phyloP scores from a whole-genome alignment of 2,797 vertebrate species.

The Pelochelys cantorii region DNA sequence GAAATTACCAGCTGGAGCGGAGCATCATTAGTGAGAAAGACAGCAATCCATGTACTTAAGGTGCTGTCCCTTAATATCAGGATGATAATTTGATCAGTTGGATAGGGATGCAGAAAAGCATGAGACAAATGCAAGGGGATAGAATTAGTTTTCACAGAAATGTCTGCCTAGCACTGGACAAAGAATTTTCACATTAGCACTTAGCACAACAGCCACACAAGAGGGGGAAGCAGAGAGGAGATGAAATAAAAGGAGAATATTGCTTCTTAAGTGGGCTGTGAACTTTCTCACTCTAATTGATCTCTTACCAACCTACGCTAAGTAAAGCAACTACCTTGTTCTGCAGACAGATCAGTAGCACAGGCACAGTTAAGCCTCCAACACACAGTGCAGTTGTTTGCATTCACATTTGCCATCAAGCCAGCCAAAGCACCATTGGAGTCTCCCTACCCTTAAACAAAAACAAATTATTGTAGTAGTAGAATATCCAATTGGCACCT shows the following conservation, averaged over 20 bases:
- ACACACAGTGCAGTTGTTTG: not conserved
- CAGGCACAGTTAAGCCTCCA: not conserved
- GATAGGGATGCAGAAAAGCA: constrained; percentile 48
- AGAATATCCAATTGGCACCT: constrained; percentile 32
- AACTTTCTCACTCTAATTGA: constrained; percentile 73
- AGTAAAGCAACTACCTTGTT: constrained; percentile 60
- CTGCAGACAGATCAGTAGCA: constrained; percentile 35
- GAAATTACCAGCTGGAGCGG: constrained; percentile 7
- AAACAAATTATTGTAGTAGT: not conserved
- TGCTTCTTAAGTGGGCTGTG: constrained; percentile 72
- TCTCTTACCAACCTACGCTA: constrained; percentile 67
- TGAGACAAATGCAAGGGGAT: constrained; percentile 11
- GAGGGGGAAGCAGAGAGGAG: constrained; percentile 42
- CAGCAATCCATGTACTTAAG: not conserved
- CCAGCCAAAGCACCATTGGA: not conserved
- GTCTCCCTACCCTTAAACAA: too few species aligned
- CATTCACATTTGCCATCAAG: not conserved
- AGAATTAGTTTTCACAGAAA: constrained; percentile 65
- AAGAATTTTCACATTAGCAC: constrained; percentile 66
- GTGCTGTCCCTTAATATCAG: constrained; percentile 44
- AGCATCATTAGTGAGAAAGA: not conserved
- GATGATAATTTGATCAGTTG: not conserved
- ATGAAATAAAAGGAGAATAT: constrained; percentile 73
- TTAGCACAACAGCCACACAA: constrained; percentile 66
- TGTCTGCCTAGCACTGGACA: constrained; percentile 55